Conservation (phyloP, 2,797 vertebrate genomes). For the Anolis apletophallus region DNA sequence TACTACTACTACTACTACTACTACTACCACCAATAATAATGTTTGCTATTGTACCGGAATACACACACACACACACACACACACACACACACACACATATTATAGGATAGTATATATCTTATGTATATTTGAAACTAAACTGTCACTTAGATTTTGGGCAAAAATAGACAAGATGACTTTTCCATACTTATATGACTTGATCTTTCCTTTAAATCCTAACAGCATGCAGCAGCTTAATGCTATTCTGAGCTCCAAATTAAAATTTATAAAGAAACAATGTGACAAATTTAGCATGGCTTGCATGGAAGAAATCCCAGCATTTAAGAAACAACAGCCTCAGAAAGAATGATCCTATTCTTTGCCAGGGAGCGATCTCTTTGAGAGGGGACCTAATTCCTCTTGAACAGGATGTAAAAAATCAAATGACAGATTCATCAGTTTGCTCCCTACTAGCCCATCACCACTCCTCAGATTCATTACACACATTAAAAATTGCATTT, state of each 20-base stretch:
- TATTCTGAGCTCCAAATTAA: background rate
- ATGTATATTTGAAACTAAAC: background rate
- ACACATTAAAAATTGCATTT: constrained; percentile 2
- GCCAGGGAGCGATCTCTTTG: background rate
- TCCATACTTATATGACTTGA: background rate
- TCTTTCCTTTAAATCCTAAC: background rate
- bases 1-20: too few species aligned
- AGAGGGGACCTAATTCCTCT: background rate
- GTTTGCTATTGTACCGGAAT: too few species aligned
- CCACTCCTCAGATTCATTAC: constrained; percentile 9
- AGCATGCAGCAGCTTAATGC: constrained; percentile 1
- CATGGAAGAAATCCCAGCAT: background rate
- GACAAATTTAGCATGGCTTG: constrained; percentile 3
- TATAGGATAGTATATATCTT: too few species aligned
- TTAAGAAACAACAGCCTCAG: constrained; percentile 17
- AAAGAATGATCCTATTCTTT: background rate
- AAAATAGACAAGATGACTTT: background rate
- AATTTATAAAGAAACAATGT: constrained; percentile 10
- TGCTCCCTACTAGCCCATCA: background rate
- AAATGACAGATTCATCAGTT: background rate
- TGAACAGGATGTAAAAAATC: constrained; percentile 1
- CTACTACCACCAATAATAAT: too few species aligned
- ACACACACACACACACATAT: too few species aligned
- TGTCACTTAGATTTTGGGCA: constrained; percentile 27
- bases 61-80: too few species aligned